Evolutionary conservation across 2,113 vertebrate species (phyloP), one percentile per base, ranked within the genome.

Genomic region (Pteropus alecto): DNA sequence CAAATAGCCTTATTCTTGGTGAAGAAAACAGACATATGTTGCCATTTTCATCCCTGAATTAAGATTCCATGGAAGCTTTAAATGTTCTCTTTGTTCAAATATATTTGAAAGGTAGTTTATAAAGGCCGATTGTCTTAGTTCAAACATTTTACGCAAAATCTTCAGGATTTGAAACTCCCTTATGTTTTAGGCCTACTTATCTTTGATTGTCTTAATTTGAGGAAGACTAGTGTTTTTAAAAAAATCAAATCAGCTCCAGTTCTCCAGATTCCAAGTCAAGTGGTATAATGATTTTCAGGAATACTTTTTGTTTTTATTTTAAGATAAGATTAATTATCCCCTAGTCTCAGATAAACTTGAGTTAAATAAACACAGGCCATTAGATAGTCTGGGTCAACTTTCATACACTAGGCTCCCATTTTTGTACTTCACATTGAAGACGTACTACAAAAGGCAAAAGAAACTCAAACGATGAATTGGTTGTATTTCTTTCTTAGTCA

Each of bases 41-140:
- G 3, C 22, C 84, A 22, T 81, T 96, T 88, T 79, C 19, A 24
- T 46, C 22, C 61, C n/a, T 85, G 65, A 91, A 74, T 96, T 96
- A 71, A 14, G 26, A 95, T 70, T 81, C 22, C 48, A 26, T 28
- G 11, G 7, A 88, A 46, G 0, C 11, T 77, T 54, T 77, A 71
- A 74, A 87, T 21, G 26, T 90, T 60, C 58, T 68, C 28, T 56
- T n/a, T 67, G 7, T 84, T 3, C 14, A 96, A 85, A 82, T 63
- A 33, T 21, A 95, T 93, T 67, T 94, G 41, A 96, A 85, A 87
- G 24, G n/a, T 8, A 90, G 26, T 81, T 95, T 87, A 91, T 82
- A 88, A 93, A 68, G 41, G 6, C n/a, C 92, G 28, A 43, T 26
- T 2, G 1, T 84, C 14, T 89, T n/a, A 79, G 4, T 76, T 86